A percentile compares a stretch with the other conserved stretches of the same genome.
These are phyloP conservation scores for Oscheius sp. DNA, from an alignment of 1,140 invertebrate species.

Conservation along the genomic window DNA sequence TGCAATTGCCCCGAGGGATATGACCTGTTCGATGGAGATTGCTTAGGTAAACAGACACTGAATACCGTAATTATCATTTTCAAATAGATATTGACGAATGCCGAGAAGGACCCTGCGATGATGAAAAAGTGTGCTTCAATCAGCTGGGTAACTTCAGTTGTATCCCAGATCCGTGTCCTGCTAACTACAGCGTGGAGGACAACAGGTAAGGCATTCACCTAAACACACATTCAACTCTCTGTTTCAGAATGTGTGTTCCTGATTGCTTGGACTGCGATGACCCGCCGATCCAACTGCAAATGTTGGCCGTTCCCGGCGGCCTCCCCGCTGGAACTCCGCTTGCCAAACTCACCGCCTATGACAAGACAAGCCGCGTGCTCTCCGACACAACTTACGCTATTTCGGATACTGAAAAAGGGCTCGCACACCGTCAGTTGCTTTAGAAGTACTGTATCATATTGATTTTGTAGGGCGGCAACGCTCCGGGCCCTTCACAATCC, in stretches of 20 bases:
- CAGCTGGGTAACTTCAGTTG: constrained; percentile 48
- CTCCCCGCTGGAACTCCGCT: constrained; percentile 42
- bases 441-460: neutral
- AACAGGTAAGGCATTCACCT: constrained; percentile 15
- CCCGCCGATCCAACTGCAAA: constrained; percentile 43
- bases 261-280: constrained; percentile 45
- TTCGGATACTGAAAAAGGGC: neutral
- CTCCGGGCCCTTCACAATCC: constrained; percentile 18
- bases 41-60: constrained; percentile 31
- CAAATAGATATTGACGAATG: constrained; percentile 54
- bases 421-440: constrained; percentile 1
- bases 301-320: constrained; percentile 46
- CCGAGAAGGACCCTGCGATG: constrained; percentile 33
- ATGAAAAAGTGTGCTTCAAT: constrained; percentile 49
- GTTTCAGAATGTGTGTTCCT: constrained; percentile 39
- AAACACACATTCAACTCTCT: neutral
- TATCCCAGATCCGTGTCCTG: constrained; percentile 48
- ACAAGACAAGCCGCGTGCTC: constrained; percentile 42
- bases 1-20: constrained; percentile 54
- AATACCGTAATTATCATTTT: neutral
- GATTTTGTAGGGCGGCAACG: constrained; percentile 4
- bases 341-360: constrained; percentile 47
- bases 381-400: constrained; percentile 19
- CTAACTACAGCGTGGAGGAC: constrained; percentile 41
- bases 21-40: constrained; percentile 46